Conservation (phyloP, 2,888 invertebrate species). For the Tethea ocularis region DNA sequence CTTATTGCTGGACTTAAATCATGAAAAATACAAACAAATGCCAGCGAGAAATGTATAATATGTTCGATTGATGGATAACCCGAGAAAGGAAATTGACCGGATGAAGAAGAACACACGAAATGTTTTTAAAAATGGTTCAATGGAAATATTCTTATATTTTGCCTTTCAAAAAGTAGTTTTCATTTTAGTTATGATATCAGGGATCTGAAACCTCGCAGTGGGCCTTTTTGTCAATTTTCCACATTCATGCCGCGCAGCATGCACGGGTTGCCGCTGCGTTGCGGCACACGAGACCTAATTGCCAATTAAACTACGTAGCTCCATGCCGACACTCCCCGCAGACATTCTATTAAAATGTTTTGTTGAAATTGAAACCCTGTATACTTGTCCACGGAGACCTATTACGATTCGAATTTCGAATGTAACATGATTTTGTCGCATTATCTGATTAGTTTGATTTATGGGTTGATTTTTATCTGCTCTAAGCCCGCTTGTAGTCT, state of each 20-base stretch:
- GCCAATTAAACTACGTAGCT: not conserved
- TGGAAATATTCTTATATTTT: not conserved
- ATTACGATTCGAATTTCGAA: not conserved
- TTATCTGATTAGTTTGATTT: not conserved
- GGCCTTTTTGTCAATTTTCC: not conserved
- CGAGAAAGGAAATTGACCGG: too few relatives aligned
- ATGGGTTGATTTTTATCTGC: not conserved
- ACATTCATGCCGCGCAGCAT: not conserved
- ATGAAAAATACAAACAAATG: too few relatives aligned
- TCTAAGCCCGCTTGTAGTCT: not conserved
- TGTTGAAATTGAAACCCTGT: constrained; percentile 1
- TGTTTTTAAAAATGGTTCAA: too few relatives aligned
- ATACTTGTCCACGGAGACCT: not conserved
- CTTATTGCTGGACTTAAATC: too few relatives aligned
- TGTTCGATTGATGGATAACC: too few relatives aligned
- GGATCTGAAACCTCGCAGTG: not conserved
- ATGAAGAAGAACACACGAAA: too few relatives aligned
- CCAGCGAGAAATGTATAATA: too few relatives aligned
- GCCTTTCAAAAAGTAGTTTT: too few relatives aligned
- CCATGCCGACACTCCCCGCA: not conserved
- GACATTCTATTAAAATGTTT: constrained; percentile 1
- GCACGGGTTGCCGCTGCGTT: not conserved
- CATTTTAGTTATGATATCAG: too few relatives aligned
- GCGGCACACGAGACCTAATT: not conserved
- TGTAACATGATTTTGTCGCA: not conserved